Base-by-base conservation (phyloP, 2,797 vertebrate species). In the Tapirus indicus region DNA sequence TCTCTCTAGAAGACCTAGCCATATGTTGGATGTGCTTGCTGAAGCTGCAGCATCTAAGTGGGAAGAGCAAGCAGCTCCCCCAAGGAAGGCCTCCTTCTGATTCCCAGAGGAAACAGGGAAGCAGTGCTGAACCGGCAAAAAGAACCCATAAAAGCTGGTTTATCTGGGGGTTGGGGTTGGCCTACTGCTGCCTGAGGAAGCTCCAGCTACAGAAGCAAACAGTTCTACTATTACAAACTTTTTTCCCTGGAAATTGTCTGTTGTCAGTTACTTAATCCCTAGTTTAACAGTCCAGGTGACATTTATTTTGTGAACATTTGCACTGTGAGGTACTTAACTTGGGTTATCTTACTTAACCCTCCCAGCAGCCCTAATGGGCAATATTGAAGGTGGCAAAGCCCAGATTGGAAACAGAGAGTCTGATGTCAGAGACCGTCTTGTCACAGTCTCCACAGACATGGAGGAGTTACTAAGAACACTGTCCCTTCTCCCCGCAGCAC, bases 131-230 rank as follows among this genome's bases (percentile, higher is more conserved):
- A n/a, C 5, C 3, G 0, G n/a, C 27, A 52, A 20, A 58, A 7
- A 17, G 13, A 69, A 2, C 12, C 18, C 21, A 0, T 0, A 12
- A 23, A 12, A 29, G 32, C 16, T 23, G 25, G 8, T 14, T 54
- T 7, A 7, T n/a, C 5, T 2, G 52, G 58, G 4, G 8, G 18
- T 29, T 0, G 4, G 54, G 18, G 58, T 32, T 18, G 29, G 6
- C 21, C 38, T 23, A 2, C 85, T 21, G 32, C 72, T 17, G 72
- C 32, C 49, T 16, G 10, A 11, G 17, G 47, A 8, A 23, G 68
- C 2, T 23, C 49, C 17, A 5, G 21, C 25, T 52, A 7, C 77
- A 56, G 83, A 52, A 16, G 66, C n/a, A 49, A 1, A n/a, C 13
- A 5, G 41, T 35, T 44, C 44, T 84, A 16, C 35, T 17, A 41